phyloP scores from a whole-genome alignment of 1,140 invertebrate genomes.

The Dolichoris vasculosae region DNA sequence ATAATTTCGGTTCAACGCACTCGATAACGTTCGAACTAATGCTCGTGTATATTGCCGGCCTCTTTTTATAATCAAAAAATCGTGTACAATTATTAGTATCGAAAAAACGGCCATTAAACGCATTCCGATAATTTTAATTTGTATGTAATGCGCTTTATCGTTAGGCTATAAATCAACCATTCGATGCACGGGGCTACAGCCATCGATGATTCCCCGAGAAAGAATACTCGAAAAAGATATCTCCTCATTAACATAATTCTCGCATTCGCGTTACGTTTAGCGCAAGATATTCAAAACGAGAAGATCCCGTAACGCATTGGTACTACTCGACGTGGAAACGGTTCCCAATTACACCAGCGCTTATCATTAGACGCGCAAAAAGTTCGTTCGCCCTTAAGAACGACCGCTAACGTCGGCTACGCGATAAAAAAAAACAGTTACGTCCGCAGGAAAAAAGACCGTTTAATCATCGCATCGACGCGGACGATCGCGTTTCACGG shows the following conservation, averaged over 20 bases:
- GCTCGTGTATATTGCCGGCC: not conserved
- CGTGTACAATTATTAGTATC: not conserved
- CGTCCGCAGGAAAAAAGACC: not conserved
- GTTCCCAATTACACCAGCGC: constrained; percentile 3
- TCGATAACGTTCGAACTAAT: not conserved
- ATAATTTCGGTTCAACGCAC: not conserved
- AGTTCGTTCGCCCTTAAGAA: constrained; percentile 16
- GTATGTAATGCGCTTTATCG: not conserved
- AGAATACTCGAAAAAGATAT: not conserved
- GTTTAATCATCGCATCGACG: constrained; percentile 28
- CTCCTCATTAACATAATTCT: not conserved
- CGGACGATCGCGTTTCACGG: not conserved
- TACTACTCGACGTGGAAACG: not conserved
- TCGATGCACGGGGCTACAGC: not conserved
- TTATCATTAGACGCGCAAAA: not conserved
- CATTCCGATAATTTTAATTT: not conserved
- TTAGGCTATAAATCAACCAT: not conserved
- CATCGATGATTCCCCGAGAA: not conserved
- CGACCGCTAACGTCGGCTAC: not conserved
- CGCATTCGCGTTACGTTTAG: not conserved
- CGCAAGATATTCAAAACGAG: not conserved
- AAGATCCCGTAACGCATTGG: constrained; percentile 2
- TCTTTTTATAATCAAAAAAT: not conserved
- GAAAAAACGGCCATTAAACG: not conserved
- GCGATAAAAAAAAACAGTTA: constrained; percentile 37